Evolutionary conservation across 2,888 invertebrate species (phyloP).

Genomic region (Monopis laevigella): DNA sequence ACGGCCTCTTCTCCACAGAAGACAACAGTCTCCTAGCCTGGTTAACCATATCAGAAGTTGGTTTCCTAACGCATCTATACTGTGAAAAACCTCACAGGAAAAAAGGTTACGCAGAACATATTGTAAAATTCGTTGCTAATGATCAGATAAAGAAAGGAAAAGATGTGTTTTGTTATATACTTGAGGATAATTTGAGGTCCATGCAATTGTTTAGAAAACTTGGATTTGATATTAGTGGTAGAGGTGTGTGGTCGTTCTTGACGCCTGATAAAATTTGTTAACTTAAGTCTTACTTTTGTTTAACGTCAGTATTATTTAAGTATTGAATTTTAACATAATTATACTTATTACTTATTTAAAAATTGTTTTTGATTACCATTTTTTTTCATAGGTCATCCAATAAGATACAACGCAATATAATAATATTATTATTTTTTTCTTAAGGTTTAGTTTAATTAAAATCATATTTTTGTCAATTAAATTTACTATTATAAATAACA

Average conservation of each 20-base stretch:
- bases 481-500: too few relatives aligned
- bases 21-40: conserved; percentile 29
- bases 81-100: conserved; percentile 34
- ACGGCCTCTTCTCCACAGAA: conserved; percentile 29
- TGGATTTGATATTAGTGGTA: conserved; percentile 25
- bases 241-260: conserved; percentile 21
- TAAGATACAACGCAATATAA: too few relatives aligned
- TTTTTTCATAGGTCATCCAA: too few relatives aligned
- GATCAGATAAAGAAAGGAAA: conserved; percentile 26
- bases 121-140: conserved; percentile 33
- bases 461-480: too few relatives aligned
- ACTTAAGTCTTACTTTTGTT: too few relatives aligned
- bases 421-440: too few relatives aligned
- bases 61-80: conserved; percentile 34
- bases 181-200: conserved; percentile 29
- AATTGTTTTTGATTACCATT: too few relatives aligned
- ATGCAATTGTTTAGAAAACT: conserved; percentile 33
- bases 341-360: too few relatives aligned
- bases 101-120: conserved; percentile 34
- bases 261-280: not conserved
- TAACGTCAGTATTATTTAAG: too few relatives aligned
- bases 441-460: too few relatives aligned
- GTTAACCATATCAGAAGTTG: conserved; percentile 35
- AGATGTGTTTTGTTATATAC: conserved; percentile 30
- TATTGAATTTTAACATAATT: too few relatives aligned